phyloP scores from a whole-genome alignment of 1,140 invertebrate genomes.

The Drosophila guanche region DNA sequence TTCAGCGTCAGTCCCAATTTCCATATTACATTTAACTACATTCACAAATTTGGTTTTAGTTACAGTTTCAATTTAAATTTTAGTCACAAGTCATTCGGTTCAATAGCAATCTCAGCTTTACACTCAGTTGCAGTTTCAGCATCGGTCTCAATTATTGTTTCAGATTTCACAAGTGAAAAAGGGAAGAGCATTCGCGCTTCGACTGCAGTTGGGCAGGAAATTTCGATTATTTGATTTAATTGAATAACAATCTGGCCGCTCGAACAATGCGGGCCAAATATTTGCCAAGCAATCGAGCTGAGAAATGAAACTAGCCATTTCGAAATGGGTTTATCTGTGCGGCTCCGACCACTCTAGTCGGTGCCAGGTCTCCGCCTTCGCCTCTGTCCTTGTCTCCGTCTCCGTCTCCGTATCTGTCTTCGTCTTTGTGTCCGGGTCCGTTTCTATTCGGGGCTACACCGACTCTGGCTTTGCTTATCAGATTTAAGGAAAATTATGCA shows the following conservation, averaged over 20 bases:
- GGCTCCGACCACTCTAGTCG: conserved; percentile 35
- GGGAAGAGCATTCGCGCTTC: conserved; percentile 21
- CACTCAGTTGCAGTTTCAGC: neutral
- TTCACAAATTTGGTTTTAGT: neutral
- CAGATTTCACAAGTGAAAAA: neutral
- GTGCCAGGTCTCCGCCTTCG: conserved; percentile 11
- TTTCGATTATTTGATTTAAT: conserved; percentile 49
- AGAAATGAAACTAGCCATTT: conserved; percentile 75
- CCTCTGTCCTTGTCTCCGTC: neutral
- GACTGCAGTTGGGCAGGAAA: neutral
- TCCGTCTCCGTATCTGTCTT: conserved; percentile 5
- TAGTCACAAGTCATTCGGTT: too few species aligned
- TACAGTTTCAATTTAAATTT: neutral
- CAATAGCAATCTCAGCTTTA: neutral
- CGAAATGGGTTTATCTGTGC: conserved; percentile 62
- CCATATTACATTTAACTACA: neutral
- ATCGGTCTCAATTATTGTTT: neutral
- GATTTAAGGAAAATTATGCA: conserved; percentile 34
- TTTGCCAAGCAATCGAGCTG: conserved; percentile 75
- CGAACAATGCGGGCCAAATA: conserved; percentile 70
- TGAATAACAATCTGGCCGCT: conserved; percentile 57
- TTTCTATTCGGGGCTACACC: conserved; percentile 8
- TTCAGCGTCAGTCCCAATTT: neutral
- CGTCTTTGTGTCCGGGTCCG: neutral
- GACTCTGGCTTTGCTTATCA: conserved; percentile 16